Percentiles rank a stretch among this genome's conserved stretches.
These are phyloP conservation scores for Aphaenogaster rudis DNA, from an alignment of 1,140 invertebrate species.

Conservation along the genomic window DNA sequence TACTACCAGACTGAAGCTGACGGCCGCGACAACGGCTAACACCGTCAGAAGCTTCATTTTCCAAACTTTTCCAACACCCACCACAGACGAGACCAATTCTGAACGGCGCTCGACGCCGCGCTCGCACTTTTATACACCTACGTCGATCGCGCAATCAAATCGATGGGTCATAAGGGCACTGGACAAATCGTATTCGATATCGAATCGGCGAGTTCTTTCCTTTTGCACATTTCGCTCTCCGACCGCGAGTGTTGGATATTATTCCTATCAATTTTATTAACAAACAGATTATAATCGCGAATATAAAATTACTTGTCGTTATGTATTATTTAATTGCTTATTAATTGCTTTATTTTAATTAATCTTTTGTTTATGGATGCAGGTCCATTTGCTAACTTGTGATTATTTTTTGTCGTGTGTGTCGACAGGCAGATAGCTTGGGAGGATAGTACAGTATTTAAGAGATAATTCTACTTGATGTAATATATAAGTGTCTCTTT, in stretches of 20 bases:
- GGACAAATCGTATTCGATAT: slow-evolving; percentile 17
- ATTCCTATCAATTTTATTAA: slow-evolving; percentile 1
- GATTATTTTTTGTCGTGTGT: not conserved
- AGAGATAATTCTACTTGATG: not conserved
- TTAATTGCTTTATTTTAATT: not conserved
- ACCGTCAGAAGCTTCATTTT: slow-evolving; percentile 80
- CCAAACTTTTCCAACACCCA: not conserved
- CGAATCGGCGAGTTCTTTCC: not conserved
- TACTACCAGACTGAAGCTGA: slow-evolving; percentile 63
- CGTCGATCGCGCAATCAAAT: slow-evolving; percentile 50
- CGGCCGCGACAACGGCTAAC: slow-evolving; percentile 72
- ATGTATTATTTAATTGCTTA: not conserved
- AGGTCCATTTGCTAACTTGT: not conserved
- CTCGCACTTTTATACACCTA: slow-evolving; percentile 56
- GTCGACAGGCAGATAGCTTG: not conserved
- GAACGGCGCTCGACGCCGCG: not conserved
- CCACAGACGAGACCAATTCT: slow-evolving; percentile 36
- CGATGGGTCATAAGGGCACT: slow-evolving; percentile 42
- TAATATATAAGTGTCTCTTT: not conserved
- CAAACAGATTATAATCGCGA: not conserved
- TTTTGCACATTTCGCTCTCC: not conserved
- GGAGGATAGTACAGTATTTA: too few species aligned
- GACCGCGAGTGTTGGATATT: not conserved
- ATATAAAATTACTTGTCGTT: not conserved
- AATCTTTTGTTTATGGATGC: too few species aligned